These are phyloP conservation scores for Sebastes nivosus DNA, from an alignment of 2,797 vertebrate genomes.

Conservation along the genomic window DNA sequence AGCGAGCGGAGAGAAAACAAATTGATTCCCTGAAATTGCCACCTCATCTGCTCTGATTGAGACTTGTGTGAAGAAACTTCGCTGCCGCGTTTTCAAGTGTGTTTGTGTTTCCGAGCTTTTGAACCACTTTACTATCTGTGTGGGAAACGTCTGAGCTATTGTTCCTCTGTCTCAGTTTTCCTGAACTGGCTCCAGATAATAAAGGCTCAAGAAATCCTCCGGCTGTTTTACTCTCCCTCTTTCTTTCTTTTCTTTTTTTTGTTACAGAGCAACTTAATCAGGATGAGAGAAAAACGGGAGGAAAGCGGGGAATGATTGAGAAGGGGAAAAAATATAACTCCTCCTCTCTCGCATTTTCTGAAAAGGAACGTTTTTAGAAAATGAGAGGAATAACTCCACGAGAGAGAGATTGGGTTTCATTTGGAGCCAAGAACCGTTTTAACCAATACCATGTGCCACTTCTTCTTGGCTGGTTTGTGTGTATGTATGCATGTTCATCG, in stretches of 20 bases:
- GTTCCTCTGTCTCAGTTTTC: conserved; percentile 45
- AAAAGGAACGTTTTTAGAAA: conserved; percentile 74
- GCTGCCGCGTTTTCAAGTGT: neutral
- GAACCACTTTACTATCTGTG: conserved; percentile 1
- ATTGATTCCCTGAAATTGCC: conserved; percentile 70
- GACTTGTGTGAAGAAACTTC: conserved; percentile 24
- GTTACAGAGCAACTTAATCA: conserved; percentile 59
- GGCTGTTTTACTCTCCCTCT: conserved; percentile 30
- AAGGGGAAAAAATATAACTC: conserved; percentile 17
- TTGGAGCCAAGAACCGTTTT: conserved; percentile 72
- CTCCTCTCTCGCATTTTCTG: conserved; percentile 62
- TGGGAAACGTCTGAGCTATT: conserved; percentile 25
- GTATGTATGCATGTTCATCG: conserved; percentile 22
- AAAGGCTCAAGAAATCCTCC: conserved; percentile 49
- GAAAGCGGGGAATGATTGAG: conserved; percentile 1
- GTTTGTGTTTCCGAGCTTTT: neutral
- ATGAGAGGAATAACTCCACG: conserved; percentile 64
- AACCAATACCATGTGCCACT: conserved; percentile 83
- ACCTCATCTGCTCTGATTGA: conserved; percentile 56
- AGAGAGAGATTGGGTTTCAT: conserved; percentile 75
- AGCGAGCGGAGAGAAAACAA: conserved; percentile 71
- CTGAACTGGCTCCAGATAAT: conserved; percentile 59
- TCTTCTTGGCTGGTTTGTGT: conserved; percentile 59
- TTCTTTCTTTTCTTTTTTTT: conserved; percentile 18
- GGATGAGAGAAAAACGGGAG: conserved; percentile 16